phyloP scores from a whole-genome alignment of 2,888 invertebrate species.

The Stenotaenia linearis region DNA sequence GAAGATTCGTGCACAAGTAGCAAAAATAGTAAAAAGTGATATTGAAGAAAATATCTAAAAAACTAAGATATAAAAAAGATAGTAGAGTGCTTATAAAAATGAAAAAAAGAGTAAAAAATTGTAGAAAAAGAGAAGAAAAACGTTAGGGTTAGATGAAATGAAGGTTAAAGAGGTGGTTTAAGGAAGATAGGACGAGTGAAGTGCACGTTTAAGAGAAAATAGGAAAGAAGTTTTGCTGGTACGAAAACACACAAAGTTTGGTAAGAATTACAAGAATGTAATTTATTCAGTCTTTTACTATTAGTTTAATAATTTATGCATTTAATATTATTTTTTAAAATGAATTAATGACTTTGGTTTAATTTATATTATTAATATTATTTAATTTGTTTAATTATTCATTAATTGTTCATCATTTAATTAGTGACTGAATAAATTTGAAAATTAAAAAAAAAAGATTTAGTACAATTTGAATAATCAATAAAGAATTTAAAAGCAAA shows the following conservation, averaged over 20 bases:
- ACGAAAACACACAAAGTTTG: background rate
- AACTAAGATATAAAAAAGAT: background rate
- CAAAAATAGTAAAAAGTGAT: constrained; percentile 21
- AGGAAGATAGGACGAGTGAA: background rate
- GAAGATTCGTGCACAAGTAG: background rate
- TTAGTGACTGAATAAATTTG: constrained; percentile 11
- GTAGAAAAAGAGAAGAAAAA: constrained; percentile 10
- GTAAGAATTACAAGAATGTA: background rate
- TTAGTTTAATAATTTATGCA: background rate
- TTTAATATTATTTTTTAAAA: background rate
- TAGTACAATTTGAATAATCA: background rate
- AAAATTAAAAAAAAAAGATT: background rate
- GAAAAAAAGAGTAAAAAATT: background rate
- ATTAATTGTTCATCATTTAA: background rate
- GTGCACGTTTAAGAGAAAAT: background rate
- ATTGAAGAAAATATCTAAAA: constrained; percentile 3
- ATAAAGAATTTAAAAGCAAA: background rate
- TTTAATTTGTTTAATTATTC: background rate
- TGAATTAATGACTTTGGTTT: background rate
- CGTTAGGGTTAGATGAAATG: background rate
- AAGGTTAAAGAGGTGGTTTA: background rate
- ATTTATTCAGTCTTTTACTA: background rate
- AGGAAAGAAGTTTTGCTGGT: background rate
- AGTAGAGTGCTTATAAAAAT: constrained; percentile 5
- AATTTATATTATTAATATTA: background rate